These are phyloP conservation scores for Cheilosia grossa DNA, from an alignment of 2,888 invertebrate species.

Conservation along the genomic window DNA sequence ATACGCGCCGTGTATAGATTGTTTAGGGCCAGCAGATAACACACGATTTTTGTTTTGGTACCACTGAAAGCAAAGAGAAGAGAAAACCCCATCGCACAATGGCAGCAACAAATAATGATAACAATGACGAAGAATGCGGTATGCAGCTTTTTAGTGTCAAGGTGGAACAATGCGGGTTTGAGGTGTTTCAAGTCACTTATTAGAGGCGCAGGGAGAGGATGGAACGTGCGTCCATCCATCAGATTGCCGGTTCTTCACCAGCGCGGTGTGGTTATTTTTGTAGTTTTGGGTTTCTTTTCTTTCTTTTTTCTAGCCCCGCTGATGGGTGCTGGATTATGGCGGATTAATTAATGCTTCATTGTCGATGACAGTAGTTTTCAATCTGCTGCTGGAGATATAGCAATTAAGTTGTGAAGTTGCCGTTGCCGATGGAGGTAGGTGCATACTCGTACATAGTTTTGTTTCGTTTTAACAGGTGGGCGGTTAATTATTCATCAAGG, in stretches of 20 bases:
- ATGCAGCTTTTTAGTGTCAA: constrained; percentile 75
- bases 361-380: constrained; percentile 61
- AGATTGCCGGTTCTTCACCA: constrained; percentile 63
- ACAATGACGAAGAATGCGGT: constrained; percentile 70
- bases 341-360: constrained; percentile 72
- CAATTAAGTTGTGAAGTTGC: constrained; percentile 50
- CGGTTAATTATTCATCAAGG: not conserved
- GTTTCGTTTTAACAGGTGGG: not conserved
- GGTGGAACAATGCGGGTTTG: constrained; percentile 64
- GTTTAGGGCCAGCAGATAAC: constrained; percentile 42
- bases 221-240: constrained; percentile 62
- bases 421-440: not conserved
- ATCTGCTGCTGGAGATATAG: constrained; percentile 41
- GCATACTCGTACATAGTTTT: not conserved
- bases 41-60: constrained; percentile 19
- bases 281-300: not conserved
- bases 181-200: constrained; percentile 58
- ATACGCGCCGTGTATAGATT: constrained; percentile 34
- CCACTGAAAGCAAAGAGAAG: not conserved
- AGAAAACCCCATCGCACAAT: constrained; percentile 37
- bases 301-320: constrained; percentile 16
- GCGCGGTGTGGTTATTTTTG: constrained; percentile 52
- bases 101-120: constrained; percentile 58
- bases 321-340: constrained; percentile 57
- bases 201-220: constrained; percentile 32